Base-by-base conservation (phyloP, 2,888 invertebrate species). In the Eurois occulta region DNA sequence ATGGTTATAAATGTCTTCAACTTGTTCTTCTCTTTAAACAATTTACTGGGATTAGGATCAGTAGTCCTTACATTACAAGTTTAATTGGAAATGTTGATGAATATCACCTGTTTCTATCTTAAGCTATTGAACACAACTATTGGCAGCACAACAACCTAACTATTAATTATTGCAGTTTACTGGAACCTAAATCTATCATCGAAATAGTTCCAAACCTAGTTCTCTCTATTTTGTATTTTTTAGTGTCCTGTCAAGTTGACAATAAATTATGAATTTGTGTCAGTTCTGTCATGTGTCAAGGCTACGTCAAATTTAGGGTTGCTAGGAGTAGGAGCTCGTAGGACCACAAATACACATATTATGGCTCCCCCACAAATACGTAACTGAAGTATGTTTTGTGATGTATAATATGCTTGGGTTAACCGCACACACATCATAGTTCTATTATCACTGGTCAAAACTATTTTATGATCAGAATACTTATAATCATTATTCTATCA, bases 1-100 rank as follows among this genome's bases (percentile, higher is more conserved):
- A 93, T 92, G 85, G 89, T 90, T 41, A 28, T 38, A 38, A 55
- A 55, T 74, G 28, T 77, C 77, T 70, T 65, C 28, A 64, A 62
- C 11, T 68, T 60, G 16, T 72, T 74, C 71, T 68, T 64, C 52
- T 65, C 16, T 62, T 6, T 4, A 1, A 16, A 60, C 46, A 55
- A n/a, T 71, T 64, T 69, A 46, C 21, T 64, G 41, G 68, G 41
- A 46, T 52, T 52, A 64, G 35, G 24, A 52, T 66, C 83, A 48
- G 64, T 60, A 70, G 41, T 71, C 60, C 55, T 13, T 72, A 65
- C n/a, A 73, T 24, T 64, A 86, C 70, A 46, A 73, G 67, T 78
- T 58, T 46, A 64, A 69, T 64, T 70, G 28, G 11, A 67, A 65
- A 65, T 41, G 32, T 67, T 65, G 55, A 70, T 71, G 28, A 46